Base-by-base conservation (phyloP, 2,797 vertebrate species). In the Halcyon chelicuti region DNA sequence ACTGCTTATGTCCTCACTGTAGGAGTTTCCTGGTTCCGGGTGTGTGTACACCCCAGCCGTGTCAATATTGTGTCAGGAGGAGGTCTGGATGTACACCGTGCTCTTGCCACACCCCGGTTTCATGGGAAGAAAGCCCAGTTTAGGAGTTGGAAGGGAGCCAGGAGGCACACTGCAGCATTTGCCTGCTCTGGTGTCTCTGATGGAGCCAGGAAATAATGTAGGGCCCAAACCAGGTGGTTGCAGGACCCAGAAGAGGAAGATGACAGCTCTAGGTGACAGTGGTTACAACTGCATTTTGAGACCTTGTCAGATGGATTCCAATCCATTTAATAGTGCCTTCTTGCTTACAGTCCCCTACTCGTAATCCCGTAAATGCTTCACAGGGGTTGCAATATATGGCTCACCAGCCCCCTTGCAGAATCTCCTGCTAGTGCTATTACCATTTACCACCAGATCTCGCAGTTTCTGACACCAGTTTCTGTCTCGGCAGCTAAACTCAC, bases 11-110 rank as follows among this genome's bases (percentile, higher is more conserved):
- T 68, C 62, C 77, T 31, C 42, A 1, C 21, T 33, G 83, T 81
- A 72, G 88, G 88, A 93, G 73, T 86, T 88, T 75, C 90, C 92
- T 18, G 15, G 62, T 84, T 84, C 79, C 1, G 17, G 66, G 90
- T 93, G 65, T 62, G 93, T 55, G 44, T 57, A 39, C 73, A 40
- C 79, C 86, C 84, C 66, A 60, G 73, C 62, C 9, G 3, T 78
- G 86, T 93, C 90, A 96, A 26, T 84, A 75, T 25, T 90, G 76
- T 83, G 66, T 92, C 70, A 84, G 93, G 92, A 91, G 89, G 77
- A 94, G 90, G 60, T 88, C 70, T 88, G 82, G 71, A 51, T 86
- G 62, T 73, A 10, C 86, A 78, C 44, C 54, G 17, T 62, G 39
- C 79, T 74, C 33, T 74, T 76, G 58, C 89, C 93, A 90, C 94